Evolutionary conservation across 1,140 invertebrate species (phyloP).

Genomic region (Drosophila leontia): DNA sequence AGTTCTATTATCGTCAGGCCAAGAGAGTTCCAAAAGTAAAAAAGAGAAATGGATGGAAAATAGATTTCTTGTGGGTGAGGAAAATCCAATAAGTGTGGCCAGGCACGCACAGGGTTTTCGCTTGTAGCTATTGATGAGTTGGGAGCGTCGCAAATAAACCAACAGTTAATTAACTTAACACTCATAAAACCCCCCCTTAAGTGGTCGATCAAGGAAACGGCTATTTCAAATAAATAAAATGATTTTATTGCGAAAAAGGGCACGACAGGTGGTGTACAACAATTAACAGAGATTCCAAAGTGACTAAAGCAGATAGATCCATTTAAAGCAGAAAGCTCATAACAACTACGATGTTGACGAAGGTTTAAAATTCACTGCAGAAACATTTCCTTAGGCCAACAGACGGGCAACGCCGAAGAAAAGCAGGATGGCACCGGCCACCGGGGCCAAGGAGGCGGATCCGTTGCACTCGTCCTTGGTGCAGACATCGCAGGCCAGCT

Average conservation of each 20-base stretch:
- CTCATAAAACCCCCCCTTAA: not conserved
- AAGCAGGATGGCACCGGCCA: slow-evolving; percentile 62
- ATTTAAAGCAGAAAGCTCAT: slow-evolving; percentile 9
- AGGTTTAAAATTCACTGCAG: not conserved
- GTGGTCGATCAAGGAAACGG: slow-evolving; percentile 15
- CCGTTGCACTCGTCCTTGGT: slow-evolving; percentile 75
- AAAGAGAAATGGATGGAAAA: slow-evolving; percentile 51
- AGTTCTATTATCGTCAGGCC: slow-evolving; percentile 47
- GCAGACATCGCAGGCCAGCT: slow-evolving; percentile 76
- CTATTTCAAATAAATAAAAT: slow-evolving; percentile 20
- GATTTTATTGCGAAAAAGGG: slow-evolving; percentile 28
- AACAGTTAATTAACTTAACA: slow-evolving; percentile 16
- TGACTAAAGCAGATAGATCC: slow-evolving; percentile 19
- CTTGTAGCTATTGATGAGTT: not conserved
- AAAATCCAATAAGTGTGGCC: slow-evolving; percentile 43
- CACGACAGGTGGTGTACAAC: slow-evolving; percentile 22
- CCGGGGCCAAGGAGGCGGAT: slow-evolving; percentile 58
- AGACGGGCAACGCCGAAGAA: slow-evolving; percentile 74
- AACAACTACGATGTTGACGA: slow-evolving; percentile 19
- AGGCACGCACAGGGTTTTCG: slow-evolving; percentile 42
- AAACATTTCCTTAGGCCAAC: slow-evolving; percentile 53
- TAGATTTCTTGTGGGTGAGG: slow-evolving; percentile 20
- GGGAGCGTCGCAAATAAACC: slow-evolving; percentile 6
- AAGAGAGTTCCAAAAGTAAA: slow-evolving; percentile 60
- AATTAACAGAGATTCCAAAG: slow-evolving; percentile 24